Conservation (phyloP, 2,113 vertebrate genomes). For the Odobenus rosmarus region DNA sequence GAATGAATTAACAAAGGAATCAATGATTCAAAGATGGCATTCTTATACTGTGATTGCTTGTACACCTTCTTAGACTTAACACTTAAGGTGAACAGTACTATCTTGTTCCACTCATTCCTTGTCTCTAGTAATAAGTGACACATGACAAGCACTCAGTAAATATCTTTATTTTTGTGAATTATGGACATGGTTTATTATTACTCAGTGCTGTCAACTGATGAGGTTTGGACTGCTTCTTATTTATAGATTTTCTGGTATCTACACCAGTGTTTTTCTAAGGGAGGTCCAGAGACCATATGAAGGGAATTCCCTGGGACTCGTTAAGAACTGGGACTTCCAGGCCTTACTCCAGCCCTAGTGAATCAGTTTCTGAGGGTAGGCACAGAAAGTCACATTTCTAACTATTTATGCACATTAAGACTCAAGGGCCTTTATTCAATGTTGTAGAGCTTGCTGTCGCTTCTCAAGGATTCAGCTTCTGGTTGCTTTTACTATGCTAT, state of each 20-base stretch:
- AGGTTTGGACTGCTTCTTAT: background rate
- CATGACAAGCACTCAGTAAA: background rate
- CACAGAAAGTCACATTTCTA: background rate
- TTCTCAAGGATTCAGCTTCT: background rate
- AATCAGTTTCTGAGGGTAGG: background rate
- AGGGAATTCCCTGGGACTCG: background rate
- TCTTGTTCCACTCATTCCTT: background rate
- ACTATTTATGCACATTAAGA: background rate
- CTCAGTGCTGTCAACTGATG: background rate
- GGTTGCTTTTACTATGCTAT: background rate
- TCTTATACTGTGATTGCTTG: background rate
- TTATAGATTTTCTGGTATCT: background rate
- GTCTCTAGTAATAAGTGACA: background rate
- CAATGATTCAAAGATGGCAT: background rate
- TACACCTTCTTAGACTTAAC: background rate
- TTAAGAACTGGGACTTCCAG: background rate
- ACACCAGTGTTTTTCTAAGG: background rate
- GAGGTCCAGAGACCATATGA: background rate
- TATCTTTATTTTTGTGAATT: background rate
- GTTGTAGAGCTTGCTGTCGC: background rate
- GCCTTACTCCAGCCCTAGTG: background rate
- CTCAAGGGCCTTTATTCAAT: background rate
- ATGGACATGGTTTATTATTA: background rate
- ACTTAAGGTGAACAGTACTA: background rate
- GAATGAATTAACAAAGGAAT: conserved; percentile 40